These are phyloP conservation scores for Brenthis ino DNA, from an alignment of 2,888 invertebrate genomes.

Conservation along the genomic window DNA sequence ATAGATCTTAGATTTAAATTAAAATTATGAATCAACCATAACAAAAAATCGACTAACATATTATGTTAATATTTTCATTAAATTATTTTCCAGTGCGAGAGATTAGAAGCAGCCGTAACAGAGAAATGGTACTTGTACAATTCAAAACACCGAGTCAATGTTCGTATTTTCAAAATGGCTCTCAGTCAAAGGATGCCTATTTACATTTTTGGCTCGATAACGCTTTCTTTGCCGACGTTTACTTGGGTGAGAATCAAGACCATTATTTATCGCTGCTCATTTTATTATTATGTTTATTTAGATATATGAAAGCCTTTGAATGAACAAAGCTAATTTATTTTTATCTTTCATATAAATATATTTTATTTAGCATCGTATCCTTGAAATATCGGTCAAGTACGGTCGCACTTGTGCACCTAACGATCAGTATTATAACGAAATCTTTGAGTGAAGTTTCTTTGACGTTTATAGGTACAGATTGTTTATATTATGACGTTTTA, in stretches of 20 bases:
- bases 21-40: no score
- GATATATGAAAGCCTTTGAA: no score
- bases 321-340: no score
- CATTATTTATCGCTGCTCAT: slow-evolving; percentile 13
- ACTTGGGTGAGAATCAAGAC: slow-evolving; percentile 62
- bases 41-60: not conserved
- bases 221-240: slow-evolving; percentile 68
- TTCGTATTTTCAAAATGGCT: slow-evolving; percentile 66
- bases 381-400: no score
- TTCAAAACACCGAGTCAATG: slow-evolving; percentile 54
- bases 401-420: no score
- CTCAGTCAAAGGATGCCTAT: slow-evolving; percentile 69
- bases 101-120: slow-evolving; percentile 56
- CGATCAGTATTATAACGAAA: no score
- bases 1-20: no score
- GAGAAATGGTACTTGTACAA: slow-evolving; percentile 72
- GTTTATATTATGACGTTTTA: no score
- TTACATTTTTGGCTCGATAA: slow-evolving; percentile 69
- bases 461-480: no score
- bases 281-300: slow-evolving; percentile 13
- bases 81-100: slow-evolving; percentile 46
- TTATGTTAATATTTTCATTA: not conserved
- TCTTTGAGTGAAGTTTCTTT: not conserved
- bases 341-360: no score
- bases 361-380: no score